phyloP scores from a whole-genome alignment of 2,888 invertebrate species.

The Alitta virens region DNA sequence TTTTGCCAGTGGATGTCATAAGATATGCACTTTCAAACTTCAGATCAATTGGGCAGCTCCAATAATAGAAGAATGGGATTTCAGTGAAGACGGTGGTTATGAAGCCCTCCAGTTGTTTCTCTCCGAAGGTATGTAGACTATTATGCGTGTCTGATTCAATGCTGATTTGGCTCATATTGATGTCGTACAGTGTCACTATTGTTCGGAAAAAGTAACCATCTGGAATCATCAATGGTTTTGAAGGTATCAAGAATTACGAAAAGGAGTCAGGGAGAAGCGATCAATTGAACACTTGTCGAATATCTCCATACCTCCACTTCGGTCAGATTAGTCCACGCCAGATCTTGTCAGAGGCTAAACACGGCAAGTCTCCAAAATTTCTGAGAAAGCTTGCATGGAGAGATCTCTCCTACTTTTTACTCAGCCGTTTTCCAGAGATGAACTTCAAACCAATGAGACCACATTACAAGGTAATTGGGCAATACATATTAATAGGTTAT shows the following conservation, averaged over 20 bases:
- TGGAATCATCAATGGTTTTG: too few relatives aligned
- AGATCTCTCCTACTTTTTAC: slow-evolving; percentile 35
- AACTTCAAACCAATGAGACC: slow-evolving; percentile 31
- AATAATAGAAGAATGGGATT: slow-evolving; percentile 22
- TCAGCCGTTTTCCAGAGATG: slow-evolving; percentile 32
- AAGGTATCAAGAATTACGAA: slow-evolving; percentile 35
- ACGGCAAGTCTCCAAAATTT: slow-evolving; percentile 35
- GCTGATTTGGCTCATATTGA: too few relatives aligned
- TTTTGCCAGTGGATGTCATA: too few relatives aligned
- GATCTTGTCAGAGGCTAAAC: slow-evolving; percentile 30
- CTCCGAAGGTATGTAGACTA: slow-evolving; percentile 33
- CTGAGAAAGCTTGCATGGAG: slow-evolving; percentile 36
- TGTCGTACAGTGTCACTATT: too few relatives aligned
- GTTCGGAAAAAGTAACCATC: too few relatives aligned
- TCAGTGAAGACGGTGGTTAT: slow-evolving; percentile 35
- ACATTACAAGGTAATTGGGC: slow-evolving; percentile 33
- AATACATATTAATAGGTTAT: too few relatives aligned
- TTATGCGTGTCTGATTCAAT: too few relatives aligned
- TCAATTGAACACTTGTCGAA: slow-evolving; percentile 32
- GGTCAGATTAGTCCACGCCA: slow-evolving; percentile 35
- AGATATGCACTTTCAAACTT: neutral
- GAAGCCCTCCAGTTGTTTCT: slow-evolving; percentile 32
- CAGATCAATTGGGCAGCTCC: slow-evolving; percentile 38
- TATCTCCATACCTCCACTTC: slow-evolving; percentile 33
- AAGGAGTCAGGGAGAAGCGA: slow-evolving; percentile 36